A percentile compares a stretch with the other conserved stretches of the same genome.
These are phyloP conservation scores for Arion vulgaris DNA, from an alignment of 1,140 invertebrate species.

Conservation along the genomic window DNA sequence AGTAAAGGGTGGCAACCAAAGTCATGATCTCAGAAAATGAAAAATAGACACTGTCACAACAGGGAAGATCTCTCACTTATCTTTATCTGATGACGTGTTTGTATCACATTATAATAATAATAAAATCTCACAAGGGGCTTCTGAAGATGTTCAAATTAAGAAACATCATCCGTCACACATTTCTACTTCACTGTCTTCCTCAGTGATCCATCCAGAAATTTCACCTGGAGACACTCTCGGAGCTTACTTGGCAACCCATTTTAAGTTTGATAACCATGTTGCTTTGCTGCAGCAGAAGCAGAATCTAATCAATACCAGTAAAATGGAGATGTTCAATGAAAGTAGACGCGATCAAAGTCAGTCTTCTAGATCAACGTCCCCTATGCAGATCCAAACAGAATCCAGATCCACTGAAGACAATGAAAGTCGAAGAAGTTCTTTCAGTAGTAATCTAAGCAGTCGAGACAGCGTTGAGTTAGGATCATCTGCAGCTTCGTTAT, in stretches of 20 bases:
- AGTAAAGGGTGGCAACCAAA: not conserved
- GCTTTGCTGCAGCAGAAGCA: not conserved
- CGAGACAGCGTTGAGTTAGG: not conserved
- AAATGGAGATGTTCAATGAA: not conserved
- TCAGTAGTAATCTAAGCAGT: conserved; percentile 13
- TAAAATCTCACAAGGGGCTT: not conserved
- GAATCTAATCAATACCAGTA: not conserved
- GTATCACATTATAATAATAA: not conserved
- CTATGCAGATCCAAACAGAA: not conserved
- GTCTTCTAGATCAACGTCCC: not conserved
- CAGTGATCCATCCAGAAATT: not conserved
- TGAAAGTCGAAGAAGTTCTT: conserved; percentile 13
- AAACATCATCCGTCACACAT: not conserved
- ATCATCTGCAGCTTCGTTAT: not conserved
- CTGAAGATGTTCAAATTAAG: not conserved
- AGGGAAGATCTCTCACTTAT: not conserved
- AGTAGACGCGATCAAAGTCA: not conserved
- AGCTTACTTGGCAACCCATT: too few relatives aligned
- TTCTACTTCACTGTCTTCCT: not conserved
- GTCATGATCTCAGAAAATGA: not conserved
- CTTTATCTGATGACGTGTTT: not conserved
- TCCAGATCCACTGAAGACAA: not conserved
- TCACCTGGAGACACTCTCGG: not conserved
- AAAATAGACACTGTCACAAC: not conserved
- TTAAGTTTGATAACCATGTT: not conserved